A percentile compares a stretch with the other conserved stretches of the same genome.
phyloP scores from a whole-genome alignment of 1,140 invertebrate genomes.

The Himalopsyche phryganea region DNA sequence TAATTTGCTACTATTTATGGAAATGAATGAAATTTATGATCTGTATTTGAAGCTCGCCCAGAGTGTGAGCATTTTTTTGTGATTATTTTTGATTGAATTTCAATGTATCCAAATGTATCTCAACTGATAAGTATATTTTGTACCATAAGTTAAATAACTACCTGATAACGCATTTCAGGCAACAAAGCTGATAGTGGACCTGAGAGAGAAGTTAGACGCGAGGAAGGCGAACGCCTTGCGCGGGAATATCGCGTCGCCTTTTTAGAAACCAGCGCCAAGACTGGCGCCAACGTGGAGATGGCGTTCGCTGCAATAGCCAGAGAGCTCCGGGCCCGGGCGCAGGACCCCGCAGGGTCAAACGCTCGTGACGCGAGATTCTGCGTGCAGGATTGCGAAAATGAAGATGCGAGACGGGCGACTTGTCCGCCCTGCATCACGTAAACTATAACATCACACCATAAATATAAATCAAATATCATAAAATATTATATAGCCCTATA shows the following conservation, averaged over 20 bases:
- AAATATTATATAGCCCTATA: too few species aligned
- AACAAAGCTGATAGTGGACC: conserved; percentile 77
- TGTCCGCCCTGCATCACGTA: conserved; percentile 31
- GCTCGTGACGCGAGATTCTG: conserved; percentile 26
- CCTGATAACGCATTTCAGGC: conserved; percentile 64
- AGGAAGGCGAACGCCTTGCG: conserved; percentile 78
- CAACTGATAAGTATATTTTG: too few species aligned
- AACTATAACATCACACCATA: neutral
- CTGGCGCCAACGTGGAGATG: conserved; percentile 78
- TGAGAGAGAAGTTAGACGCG: conserved; percentile 70
- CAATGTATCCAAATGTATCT: too few species aligned
- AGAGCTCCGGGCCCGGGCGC: conserved; percentile 39
- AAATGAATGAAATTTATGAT: too few species aligned
- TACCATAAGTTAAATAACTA: too few species aligned
- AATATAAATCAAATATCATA: too few species aligned
- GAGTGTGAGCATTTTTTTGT: too few species aligned
- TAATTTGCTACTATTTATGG: too few species aligned
- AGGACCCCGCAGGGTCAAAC: neutral
- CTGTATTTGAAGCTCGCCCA: too few species aligned
- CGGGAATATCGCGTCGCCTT: conserved; percentile 80
- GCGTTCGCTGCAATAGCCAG: conserved; percentile 78
- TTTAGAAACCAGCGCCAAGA: conserved; percentile 86
- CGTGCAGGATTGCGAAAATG: conserved; percentile 28
- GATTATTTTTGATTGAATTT: too few species aligned
- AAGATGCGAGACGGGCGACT: conserved; percentile 12